Percentiles rank a stretch among this genome's conserved stretches.
Evolutionary conservation across 2,113 vertebrate genomes (phyloP).

Genomic region (Orthonyx spaldingii): DNA sequence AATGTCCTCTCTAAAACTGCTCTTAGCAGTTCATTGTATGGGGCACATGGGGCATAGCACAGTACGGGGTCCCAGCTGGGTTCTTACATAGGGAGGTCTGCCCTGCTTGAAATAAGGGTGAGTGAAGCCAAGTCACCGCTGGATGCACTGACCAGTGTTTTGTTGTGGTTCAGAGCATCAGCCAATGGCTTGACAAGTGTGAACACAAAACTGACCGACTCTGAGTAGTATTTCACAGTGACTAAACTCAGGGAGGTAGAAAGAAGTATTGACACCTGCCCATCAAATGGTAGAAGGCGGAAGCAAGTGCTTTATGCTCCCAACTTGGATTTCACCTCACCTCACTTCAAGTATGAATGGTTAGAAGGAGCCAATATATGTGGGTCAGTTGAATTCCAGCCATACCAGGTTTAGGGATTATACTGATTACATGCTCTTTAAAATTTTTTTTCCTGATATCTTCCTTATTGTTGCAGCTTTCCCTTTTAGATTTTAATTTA

Average conservation of each 20-base stretch:
- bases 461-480: constrained; percentile 17
- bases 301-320: neutral
- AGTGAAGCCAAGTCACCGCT: neutral
- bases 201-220: neutral
- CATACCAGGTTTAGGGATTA: constrained; percentile 26
- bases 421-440: constrained; percentile 29
- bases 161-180: neutral
- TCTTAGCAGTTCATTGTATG: neutral
- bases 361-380: constrained; percentile 26
- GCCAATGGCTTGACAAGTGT: neutral
- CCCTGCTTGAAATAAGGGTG: neutral
- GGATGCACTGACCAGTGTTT: neutral
- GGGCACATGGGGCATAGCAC: too few species aligned
- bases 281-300: neutral
- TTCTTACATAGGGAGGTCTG: neutral
- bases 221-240: constrained; percentile 8
- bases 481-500: constrained; percentile 26
- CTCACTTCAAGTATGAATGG: neutral
- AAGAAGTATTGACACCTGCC: constrained; percentile 8
- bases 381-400: constrained; percentile 32
- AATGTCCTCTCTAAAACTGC: neutral
- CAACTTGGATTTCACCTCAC: neutral
- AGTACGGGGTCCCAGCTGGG: neutral
- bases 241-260: neutral
- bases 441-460: neutral